A percentile compares a stretch with the other conserved stretches of the same genome.
These are phyloP conservation scores for Nixonia krombeini DNA, from an alignment of 1,140 invertebrate species.

Conservation along the genomic window DNA sequence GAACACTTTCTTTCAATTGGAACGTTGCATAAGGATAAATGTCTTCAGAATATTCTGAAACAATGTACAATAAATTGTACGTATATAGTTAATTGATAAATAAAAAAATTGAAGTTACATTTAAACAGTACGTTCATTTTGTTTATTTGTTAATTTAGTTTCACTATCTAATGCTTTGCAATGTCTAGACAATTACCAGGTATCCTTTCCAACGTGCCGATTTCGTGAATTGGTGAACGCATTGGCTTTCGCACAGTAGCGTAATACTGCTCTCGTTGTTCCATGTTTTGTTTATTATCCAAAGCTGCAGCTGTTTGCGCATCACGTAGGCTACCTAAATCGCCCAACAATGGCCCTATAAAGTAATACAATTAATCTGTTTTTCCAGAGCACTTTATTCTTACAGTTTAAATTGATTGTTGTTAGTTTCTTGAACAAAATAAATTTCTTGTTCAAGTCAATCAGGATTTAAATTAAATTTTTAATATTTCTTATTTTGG, in stretches of 20 bases:
- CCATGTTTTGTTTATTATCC: constrained; percentile 75
- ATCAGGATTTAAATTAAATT: too few relatives aligned
- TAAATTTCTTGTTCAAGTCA: too few relatives aligned
- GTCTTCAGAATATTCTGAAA: constrained; percentile 90
- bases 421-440: too few relatives aligned
- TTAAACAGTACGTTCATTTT: too few relatives aligned
- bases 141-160: constrained; percentile 5
- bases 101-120: background rate
- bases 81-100: too few relatives aligned
- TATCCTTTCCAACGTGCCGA: constrained; percentile 70
- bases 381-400: too few relatives aligned
- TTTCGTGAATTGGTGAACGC: constrained; percentile 70
- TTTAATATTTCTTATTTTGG: too few relatives aligned
- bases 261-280: constrained; percentile 73
- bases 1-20: constrained; percentile 83
- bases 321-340: constrained; percentile 67
- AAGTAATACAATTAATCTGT: constrained; percentile 32
- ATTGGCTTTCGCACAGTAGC: constrained; percentile 73
- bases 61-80: too few relatives aligned
- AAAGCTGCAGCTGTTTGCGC: constrained; percentile 70
- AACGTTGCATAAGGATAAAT: constrained; percentile 93
- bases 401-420: too few relatives aligned
- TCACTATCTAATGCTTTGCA: background rate
- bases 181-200: constrained; percentile 63
- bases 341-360: constrained; percentile 67